Evolutionary conservation across 2,113 vertebrate genomes (phyloP), one percentile per base, ranked within the genome.

Genomic region (Plestiodon gilberti): DNA sequence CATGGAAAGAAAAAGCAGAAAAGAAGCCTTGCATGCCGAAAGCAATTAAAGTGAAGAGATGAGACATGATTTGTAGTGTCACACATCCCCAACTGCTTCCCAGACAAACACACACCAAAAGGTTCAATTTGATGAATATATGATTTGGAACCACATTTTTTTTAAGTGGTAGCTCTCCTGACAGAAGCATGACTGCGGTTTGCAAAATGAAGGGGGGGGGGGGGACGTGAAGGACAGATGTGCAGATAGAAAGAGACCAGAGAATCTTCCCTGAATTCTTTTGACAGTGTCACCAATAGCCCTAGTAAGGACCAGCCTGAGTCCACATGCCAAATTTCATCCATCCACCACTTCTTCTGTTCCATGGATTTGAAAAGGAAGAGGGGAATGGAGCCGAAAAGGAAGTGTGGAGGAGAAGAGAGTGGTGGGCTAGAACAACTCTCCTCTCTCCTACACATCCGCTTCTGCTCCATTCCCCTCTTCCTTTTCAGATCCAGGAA

Each of bases 1-100:
- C 18, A 69, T 83, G 78, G n/a, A 85, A 73, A 62, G 57, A 64
- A 74, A 89, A 91, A 43, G 78, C 1, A 62, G 14, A 28, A n/a
- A 55, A 77, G 18, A 89, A 78, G 90, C 30, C 22, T 38, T 25
- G 84, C 10, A 6, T 76, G 0, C 33, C 40, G 30, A 69, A 90
- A 64, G 30, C 6, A 89, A 86, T 74, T 75, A 67, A 3, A 89
- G 73, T 0, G n/a, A 8, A 88, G 78, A 2, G 2, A 0, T 1
- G 9, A 59, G 4, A 81, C 1, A 67, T 81, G 78, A 74, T 9
- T 8, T 77, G 6, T n/a, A 81, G 1, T 77, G 30, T 82, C 11
- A 48, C 30, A n/a, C 20, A 43, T 89, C 89, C 67, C 14, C 70
- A 80, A 18, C 7, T 64, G 1, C 3, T 84, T 78, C 57, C 52